Percentiles rank a stretch among this genome's conserved stretches.
Conservation (phyloP, 2,797 vertebrate genomes). For the Psittacula derbiana region DNA sequence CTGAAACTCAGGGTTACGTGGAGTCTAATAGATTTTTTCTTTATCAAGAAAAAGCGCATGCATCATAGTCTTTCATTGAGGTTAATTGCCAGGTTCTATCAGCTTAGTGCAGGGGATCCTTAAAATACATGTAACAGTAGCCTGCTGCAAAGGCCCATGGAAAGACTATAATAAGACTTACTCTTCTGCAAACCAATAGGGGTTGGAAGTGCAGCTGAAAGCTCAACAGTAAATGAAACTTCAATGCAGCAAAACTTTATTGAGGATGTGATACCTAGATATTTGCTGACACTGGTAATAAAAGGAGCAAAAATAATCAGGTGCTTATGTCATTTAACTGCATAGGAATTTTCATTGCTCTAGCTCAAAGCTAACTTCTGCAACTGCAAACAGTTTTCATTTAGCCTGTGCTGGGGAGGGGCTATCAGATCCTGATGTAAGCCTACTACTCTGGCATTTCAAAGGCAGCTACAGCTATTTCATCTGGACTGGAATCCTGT, state of each 20-base stretch:
- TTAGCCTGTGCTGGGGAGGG: background rate
- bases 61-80: background rate
- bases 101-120: background rate
- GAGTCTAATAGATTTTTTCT: background rate
- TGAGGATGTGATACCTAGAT: background rate
- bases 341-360: conserved; percentile 8
- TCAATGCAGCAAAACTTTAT: conserved; percentile 13
- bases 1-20: background rate
- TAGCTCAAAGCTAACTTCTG: conserved; percentile 10
- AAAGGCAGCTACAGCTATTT: conserved; percentile 2
- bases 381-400: background rate
- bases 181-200: background rate
- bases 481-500: background rate
- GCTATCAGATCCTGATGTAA: background rate
- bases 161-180: background rate
- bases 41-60: background rate
- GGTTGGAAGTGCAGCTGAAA: background rate
- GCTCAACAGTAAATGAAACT: background rate
- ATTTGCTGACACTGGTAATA: background rate
- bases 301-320: background rate
- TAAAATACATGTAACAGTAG: background rate
- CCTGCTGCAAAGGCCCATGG: background rate
- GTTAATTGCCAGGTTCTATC: background rate
- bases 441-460: background rate
- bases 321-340: background rate